Evolutionary conservation across 1,140 invertebrate species (phyloP).

Genomic region (Chironomus striatipennis): DNA sequence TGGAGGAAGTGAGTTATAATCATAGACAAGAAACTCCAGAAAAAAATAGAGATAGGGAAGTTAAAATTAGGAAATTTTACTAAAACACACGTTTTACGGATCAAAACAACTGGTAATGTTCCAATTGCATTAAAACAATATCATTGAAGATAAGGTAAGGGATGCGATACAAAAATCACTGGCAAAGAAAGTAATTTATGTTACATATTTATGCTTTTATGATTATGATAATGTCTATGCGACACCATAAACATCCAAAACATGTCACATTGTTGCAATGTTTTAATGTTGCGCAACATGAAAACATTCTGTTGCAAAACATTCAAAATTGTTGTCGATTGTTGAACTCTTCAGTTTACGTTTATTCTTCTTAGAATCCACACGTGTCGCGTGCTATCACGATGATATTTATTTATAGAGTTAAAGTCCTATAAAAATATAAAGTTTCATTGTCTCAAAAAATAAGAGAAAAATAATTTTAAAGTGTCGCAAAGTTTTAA

Average conservation of each 20-base stretch:
- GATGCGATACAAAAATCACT: background rate
- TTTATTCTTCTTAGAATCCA: constrained; percentile 17
- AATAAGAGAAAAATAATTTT: no score
- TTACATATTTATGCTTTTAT: constrained; percentile 10
- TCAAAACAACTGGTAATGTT: constrained; percentile 12
- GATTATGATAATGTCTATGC: constrained; percentile 18
- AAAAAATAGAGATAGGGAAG: background rate
- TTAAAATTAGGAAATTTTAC: background rate
- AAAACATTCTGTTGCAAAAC: background rate
- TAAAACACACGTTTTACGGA: background rate
- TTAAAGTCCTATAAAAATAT: no score
- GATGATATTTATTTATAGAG: background rate
- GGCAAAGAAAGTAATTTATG: background rate
- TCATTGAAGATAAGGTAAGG: background rate
- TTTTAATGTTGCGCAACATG: background rate
- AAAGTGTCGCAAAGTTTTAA: no score
- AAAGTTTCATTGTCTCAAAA: no score
- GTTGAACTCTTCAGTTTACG: background rate
- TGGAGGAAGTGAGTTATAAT: background rate
- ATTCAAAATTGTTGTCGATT: constrained; percentile 11
- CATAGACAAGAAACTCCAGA: background rate
- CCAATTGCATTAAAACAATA: constrained; percentile 19
- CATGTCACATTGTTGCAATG: background rate
- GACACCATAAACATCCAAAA: background rate
- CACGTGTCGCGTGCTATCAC: background rate